Conservation (phyloP, 2,888 invertebrate genomes). For the Ceriagrion tenellum region DNA sequence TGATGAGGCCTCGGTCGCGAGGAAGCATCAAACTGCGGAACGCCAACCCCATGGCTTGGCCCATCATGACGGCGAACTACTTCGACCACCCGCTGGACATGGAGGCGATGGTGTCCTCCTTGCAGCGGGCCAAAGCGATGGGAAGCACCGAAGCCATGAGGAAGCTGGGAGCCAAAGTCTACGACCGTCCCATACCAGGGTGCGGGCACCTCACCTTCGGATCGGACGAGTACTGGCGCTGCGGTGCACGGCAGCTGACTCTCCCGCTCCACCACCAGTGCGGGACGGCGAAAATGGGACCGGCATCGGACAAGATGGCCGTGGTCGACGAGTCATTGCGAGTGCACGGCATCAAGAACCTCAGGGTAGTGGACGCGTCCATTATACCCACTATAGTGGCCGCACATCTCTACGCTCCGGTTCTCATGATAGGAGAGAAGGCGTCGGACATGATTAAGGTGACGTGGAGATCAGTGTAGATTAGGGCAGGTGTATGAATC, state of each 20-base stretch:
- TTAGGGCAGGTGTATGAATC: neutral
- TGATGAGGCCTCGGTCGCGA: conserved; percentile 85
- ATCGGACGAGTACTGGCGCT: conserved; percentile 86
- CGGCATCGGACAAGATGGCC: conserved; percentile 80
- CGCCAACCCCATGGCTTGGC: conserved; percentile 83
- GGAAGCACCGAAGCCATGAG: conserved; percentile 82
- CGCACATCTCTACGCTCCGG: conserved; percentile 84
- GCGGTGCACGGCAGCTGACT: conserved; percentile 81
- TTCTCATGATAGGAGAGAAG: conserved; percentile 87
- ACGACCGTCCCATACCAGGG: conserved; percentile 84
- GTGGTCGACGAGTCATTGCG: conserved; percentile 83
- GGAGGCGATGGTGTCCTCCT: conserved; percentile 86
- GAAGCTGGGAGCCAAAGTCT: conserved; percentile 83
- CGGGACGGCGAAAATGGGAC: conserved; percentile 86
- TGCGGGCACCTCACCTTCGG: conserved; percentile 83
- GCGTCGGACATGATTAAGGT: conserved; percentile 83
- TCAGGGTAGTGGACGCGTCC: conserved; percentile 86
- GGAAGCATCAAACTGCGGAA: conserved; percentile 84
- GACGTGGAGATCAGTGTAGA: conserved; percentile 77
- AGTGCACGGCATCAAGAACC: conserved; percentile 82
- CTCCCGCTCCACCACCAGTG: conserved; percentile 84
- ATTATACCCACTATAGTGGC: conserved; percentile 84
- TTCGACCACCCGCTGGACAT: conserved; percentile 86
- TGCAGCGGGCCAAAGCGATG: conserved; percentile 84
- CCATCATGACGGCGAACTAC: conserved; percentile 88